A percentile compares a stretch with the other conserved stretches of the same genome.
These are phyloP conservation scores for Beroe ovata DNA, from an alignment of 37 sponge, comb jelly and placozoan genomes.

Conservation along the genomic window DNA sequence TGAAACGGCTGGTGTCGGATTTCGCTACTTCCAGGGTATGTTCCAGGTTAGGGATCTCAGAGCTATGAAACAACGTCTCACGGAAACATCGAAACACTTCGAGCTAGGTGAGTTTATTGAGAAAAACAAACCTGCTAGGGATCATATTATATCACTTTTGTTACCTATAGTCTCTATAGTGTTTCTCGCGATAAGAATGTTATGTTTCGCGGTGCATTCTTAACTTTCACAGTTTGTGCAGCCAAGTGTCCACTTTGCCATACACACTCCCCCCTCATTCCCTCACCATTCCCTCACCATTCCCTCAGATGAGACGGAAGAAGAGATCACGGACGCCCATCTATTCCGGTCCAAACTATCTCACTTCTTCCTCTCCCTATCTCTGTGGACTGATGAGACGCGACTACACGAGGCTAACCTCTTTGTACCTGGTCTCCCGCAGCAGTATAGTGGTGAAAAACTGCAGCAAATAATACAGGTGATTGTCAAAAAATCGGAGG, in stretches of 20 bases:
- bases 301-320: constrained; percentile 43
- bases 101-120: constrained; percentile 34
- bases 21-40: constrained; percentile 54
- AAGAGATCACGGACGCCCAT: constrained; percentile 35
- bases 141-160: no score
- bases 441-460: constrained; percentile 76
- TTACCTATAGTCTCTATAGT: no score
- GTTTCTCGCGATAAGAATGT: no score
- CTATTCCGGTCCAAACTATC: constrained; percentile 43
- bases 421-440: constrained; percentile 81
- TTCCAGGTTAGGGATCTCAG: constrained; percentile 35
- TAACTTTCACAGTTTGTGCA: no score
- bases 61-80: constrained; percentile 50
- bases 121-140: no score
- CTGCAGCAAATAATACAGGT: constrained; percentile 73
- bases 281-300: no score
- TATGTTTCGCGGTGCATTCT: no score
- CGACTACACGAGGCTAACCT: constrained; percentile 83
- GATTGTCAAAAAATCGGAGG: background rate
- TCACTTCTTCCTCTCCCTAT: constrained; percentile 69
- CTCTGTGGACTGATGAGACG: constrained; percentile 92
- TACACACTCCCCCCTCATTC: no score
- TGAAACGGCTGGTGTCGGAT: constrained; percentile 48
- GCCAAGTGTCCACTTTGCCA: no score
- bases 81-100: constrained; percentile 27